Evolutionary conservation across 2,113 vertebrate genomes (phyloP).

Genomic region (Micronycteris hirsuta): DNA sequence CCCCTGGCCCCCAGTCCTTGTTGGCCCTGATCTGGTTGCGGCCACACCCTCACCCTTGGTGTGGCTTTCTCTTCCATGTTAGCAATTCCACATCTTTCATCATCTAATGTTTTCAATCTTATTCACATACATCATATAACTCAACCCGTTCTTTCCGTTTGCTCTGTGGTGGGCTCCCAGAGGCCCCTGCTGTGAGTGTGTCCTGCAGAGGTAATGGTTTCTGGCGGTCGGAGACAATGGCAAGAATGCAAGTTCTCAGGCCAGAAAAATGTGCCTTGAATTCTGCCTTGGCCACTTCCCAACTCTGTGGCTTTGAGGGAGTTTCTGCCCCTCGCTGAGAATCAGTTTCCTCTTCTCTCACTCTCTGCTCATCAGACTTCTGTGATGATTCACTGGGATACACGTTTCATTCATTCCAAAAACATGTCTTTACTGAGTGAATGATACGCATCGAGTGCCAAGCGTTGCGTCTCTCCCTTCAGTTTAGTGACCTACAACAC

Average conservation of each 20-base stretch:
- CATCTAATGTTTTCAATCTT: neutral
- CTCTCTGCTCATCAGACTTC: neutral
- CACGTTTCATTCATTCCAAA: neutral
- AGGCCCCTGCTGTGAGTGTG: neutral
- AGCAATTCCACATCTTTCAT: neutral
- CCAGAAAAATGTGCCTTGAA: neutral
- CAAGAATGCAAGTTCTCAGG: neutral
- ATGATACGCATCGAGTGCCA: neutral
- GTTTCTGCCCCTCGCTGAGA: neutral
- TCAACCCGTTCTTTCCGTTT: neutral
- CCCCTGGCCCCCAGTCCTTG: neutral
- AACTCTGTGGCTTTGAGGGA: neutral
- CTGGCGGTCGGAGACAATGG: neutral
- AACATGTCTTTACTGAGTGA: neutral
- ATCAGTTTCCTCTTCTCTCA: neutral
- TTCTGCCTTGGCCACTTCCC: neutral
- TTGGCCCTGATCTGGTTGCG: neutral
- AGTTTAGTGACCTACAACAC: neutral
- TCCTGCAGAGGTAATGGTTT: neutral
- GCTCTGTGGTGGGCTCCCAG: neutral
- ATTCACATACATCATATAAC: neutral
- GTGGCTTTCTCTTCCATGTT: neutral
- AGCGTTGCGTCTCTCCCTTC: neutral
- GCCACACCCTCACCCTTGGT: rapidly evolving
- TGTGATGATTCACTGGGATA: neutral